phyloP scores from a whole-genome alignment of 30 jellyfish, hydroid and myxozoan species.

The Cassiopea xamachana region DNA sequence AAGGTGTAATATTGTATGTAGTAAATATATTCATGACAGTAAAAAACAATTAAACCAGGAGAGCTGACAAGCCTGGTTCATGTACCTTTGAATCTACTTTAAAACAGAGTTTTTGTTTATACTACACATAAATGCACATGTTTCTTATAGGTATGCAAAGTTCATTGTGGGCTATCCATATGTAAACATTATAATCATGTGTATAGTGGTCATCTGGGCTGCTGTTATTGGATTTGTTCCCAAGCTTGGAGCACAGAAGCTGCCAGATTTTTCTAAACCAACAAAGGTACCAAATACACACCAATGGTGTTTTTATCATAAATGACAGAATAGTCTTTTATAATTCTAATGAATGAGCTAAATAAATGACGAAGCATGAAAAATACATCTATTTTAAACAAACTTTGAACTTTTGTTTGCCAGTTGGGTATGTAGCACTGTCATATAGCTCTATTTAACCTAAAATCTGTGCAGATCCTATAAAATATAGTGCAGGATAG shows the following conservation, averaged over 20 bases:
- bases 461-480: no score
- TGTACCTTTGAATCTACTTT: no score
- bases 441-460: not conserved
- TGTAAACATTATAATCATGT: slow-evolving; percentile 53
- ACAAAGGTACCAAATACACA: slow-evolving; percentile 79
- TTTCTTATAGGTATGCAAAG: slow-evolving; percentile 66
- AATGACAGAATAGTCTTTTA: not conserved
- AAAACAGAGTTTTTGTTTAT: no score
- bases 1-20: no score
- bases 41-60: no score
- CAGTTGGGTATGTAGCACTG: not conserved
- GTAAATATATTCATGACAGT: no score
- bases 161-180: slow-evolving; percentile 88
- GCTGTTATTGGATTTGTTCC: slow-evolving; percentile 73
- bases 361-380: no score
- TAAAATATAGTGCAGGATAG: no score
- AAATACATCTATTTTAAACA: not conserved
- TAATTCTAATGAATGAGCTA: not conserved
- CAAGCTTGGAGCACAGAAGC: slow-evolving; percentile 85
- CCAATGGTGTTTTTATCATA: not conserved
- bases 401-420: not conserved
- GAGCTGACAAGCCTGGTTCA: no score
- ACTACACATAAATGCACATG: not conserved
- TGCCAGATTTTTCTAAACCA: slow-evolving; percentile 93
- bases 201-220: slow-evolving; percentile 47